Percentiles rank a stretch among this genome's conserved stretches.
Evolutionary conservation across 2,888 invertebrate genomes (phyloP).

Genomic region (Onchidella celtica): DNA sequence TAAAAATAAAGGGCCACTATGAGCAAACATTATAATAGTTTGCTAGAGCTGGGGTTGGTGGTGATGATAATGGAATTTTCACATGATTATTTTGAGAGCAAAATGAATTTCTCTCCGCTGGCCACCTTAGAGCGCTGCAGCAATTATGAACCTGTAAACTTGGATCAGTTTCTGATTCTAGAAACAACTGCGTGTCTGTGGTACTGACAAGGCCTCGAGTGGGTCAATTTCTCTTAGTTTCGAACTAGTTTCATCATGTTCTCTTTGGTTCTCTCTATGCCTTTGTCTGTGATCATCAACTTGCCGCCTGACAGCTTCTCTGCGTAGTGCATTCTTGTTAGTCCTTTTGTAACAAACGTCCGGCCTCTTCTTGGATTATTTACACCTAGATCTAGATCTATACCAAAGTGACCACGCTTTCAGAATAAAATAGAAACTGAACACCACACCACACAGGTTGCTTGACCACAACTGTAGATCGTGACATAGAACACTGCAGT

Average conservation of each 20-base stretch:
- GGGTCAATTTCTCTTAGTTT: neutral
- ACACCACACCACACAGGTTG: no score
- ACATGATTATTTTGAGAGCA: neutral
- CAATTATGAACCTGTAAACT: neutral
- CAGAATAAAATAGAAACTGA: no score
- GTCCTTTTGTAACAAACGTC: neutral
- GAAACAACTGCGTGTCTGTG: neutral
- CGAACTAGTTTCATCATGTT: neutral
- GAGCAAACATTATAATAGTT: neutral
- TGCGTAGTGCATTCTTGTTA: neutral
- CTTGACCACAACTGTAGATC: no score
- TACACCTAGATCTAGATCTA: no score
- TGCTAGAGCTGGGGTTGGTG: neutral
- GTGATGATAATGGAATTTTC: neutral
- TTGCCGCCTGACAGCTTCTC: neutral
- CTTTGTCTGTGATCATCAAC: neutral
- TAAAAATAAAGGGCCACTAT: neutral
- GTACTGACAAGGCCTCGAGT: neutral
- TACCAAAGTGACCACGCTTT: no score
- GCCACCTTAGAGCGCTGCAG: neutral
- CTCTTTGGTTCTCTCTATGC: neutral
- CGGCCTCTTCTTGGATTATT: neutral
- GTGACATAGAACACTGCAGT: no score
- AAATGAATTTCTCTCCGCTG: neutral
- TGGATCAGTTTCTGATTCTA: neutral